Evolutionary conservation across 2,797 vertebrate genomes (phyloP).

Genomic region (Thalassophryne amazonica): DNA sequence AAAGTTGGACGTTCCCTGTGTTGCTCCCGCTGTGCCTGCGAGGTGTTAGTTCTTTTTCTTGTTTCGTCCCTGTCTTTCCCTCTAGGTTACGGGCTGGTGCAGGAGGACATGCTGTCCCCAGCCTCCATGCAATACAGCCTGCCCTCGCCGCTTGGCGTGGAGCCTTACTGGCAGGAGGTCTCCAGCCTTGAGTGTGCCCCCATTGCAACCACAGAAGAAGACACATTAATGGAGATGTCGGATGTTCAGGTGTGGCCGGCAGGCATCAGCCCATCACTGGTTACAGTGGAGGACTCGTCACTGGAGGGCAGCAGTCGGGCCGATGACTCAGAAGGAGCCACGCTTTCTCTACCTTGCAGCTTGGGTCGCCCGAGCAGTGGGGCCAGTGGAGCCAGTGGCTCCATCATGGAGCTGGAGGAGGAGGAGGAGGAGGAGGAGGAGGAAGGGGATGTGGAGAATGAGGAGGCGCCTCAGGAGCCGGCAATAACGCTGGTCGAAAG

Average conservation of each 20-base stretch:
- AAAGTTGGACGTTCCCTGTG: constrained; percentile 34
- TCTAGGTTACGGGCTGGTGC: constrained; percentile 94
- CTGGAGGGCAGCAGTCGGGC: constrained; percentile 94
- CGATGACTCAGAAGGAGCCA: constrained; percentile 91
- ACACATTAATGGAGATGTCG: constrained; percentile 94
- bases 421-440: constrained; percentile 86
- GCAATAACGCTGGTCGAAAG: constrained; percentile 42
- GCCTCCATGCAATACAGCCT: constrained; percentile 95
- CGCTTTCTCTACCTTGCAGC: constrained; percentile 81
- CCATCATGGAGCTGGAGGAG: constrained; percentile 94
- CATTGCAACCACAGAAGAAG: constrained; percentile 92
- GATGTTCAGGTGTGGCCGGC: constrained; percentile 96
- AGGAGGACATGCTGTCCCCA: constrained; percentile 96
- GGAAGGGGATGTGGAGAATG: constrained; percentile 64
- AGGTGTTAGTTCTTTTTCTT: constrained; percentile 82
- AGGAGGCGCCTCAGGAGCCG: constrained; percentile 56
- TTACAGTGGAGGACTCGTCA: constrained; percentile 96
- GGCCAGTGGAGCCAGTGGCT: constrained; percentile 84
- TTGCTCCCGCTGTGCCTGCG: constrained; percentile 58
- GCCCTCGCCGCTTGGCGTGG: constrained; percentile 89
- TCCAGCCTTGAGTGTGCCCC: constrained; percentile 91
- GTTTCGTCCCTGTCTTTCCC: constrained; percentile 77
- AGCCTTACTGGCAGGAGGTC: constrained; percentile 97
- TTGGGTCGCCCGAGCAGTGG: constrained; percentile 81
- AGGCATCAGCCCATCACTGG: constrained; percentile 91